A percentile compares a stretch with the other conserved stretches of the same genome.
Conservation (phyloP, 2,113 vertebrate species). For the Lates calcarifer region DNA sequence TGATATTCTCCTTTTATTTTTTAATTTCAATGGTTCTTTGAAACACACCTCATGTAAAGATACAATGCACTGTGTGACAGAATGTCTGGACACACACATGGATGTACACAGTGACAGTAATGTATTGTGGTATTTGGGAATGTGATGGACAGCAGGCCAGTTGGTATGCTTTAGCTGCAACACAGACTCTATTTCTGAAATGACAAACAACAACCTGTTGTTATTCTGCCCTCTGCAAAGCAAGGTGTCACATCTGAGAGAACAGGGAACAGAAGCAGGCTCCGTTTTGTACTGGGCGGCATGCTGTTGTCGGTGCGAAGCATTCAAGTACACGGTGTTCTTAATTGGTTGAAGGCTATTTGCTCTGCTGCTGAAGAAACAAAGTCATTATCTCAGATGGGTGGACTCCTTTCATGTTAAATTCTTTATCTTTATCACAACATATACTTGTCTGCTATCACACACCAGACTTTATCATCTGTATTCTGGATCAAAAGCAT, state of each 20-base stretch:
- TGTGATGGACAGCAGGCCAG: slow-evolving; percentile 51
- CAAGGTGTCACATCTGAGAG: slow-evolving; percentile 19
- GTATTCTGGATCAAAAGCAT: background rate
- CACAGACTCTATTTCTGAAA: slow-evolving; percentile 60
- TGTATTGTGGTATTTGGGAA: slow-evolving; percentile 53
- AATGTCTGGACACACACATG: background rate
- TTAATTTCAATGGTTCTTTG: background rate
- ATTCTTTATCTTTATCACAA: background rate
- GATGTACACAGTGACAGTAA: slow-evolving; percentile 29
- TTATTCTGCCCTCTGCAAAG: slow-evolving; percentile 9
- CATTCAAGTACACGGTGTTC: slow-evolving; percentile 14
- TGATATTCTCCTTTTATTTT: background rate
- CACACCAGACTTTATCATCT: background rate
- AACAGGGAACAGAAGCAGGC: slow-evolving; percentile 11
- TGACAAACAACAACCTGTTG: slow-evolving; percentile 60
- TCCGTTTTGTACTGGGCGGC: background rate
- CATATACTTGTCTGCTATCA: background rate
- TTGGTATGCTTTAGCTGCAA: slow-evolving; percentile 43
- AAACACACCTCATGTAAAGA: background rate
- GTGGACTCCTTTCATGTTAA: background rate
- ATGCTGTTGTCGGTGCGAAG: background rate
- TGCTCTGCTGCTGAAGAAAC: background rate
- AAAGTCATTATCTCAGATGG: background rate
- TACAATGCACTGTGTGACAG: background rate
- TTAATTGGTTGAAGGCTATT: background rate